These are phyloP conservation scores for Calephelis perditalis DNA, from an alignment of 2,888 invertebrate genomes.

Conservation along the genomic window DNA sequence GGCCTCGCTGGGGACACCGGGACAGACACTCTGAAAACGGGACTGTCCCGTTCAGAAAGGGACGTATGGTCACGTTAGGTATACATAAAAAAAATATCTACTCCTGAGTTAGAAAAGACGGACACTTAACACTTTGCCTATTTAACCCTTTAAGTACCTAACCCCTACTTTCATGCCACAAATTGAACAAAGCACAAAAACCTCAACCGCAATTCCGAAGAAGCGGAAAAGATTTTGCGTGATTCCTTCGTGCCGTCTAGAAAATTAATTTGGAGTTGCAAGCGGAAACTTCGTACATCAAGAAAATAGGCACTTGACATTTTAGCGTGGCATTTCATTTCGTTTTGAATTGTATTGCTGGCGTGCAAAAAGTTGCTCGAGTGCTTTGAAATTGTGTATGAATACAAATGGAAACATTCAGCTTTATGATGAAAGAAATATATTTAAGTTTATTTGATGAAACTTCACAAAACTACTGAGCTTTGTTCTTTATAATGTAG, in stretches of 20 bases:
- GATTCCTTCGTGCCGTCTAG: conserved; percentile 10
- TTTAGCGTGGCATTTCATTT: conserved; percentile 50
- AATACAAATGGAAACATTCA: conserved; percentile 8
- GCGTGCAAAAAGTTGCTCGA: conserved; percentile 10
- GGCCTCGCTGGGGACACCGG: too few relatives aligned
- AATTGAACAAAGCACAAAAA: background rate
- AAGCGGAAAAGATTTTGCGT: conserved; percentile 8
- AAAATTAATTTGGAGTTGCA: conserved; percentile 9
- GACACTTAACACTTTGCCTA: too few relatives aligned
- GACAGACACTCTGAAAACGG: too few relatives aligned
- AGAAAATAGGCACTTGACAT: conserved; percentile 21
- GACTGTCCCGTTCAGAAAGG: too few relatives aligned
- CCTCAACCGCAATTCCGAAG: background rate
- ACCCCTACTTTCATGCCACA: too few relatives aligned
- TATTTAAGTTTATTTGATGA: background rate
- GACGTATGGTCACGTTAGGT: too few relatives aligned
- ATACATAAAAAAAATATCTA: too few relatives aligned
- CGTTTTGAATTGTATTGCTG: conserved; percentile 42
- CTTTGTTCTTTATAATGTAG: too few relatives aligned
- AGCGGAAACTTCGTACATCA: conserved; percentile 10
- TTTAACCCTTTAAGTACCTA: too few relatives aligned
- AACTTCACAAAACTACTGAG: too few relatives aligned
- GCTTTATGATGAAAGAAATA: background rate
- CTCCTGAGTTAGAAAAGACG: too few relatives aligned
- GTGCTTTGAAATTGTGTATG: conserved; percentile 6